Conservation (phyloP, 2,888 invertebrate species). For the Sclerodermus sp. region DNA sequence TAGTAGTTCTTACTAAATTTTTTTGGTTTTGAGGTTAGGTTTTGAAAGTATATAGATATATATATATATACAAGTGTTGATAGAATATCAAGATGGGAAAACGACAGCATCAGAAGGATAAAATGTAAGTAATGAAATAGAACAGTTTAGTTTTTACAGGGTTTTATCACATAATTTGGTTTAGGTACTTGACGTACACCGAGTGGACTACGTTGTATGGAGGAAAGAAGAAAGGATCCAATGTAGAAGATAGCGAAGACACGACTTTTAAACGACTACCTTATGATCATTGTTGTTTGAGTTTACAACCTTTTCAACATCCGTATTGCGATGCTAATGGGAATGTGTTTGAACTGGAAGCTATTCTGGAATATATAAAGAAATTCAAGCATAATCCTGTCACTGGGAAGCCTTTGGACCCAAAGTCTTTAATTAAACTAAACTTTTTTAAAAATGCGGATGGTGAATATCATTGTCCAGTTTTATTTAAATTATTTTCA, state of each 20-base stretch:
- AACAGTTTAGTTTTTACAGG: background rate
- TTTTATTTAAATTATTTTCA: conserved; percentile 88
- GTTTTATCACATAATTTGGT: background rate
- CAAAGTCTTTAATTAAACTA: conserved; percentile 80
- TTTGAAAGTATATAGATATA: too few relatives aligned
- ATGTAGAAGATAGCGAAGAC: conserved; percentile 71
- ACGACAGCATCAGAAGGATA: conserved; percentile 91
- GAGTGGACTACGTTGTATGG: conserved; percentile 91
- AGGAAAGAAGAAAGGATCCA: conserved; percentile 69
- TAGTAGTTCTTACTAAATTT: background rate
- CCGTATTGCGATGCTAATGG: conserved; percentile 91
- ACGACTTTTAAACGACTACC: conserved; percentile 89
- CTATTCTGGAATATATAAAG: conserved; percentile 83
- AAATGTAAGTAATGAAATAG: conserved; percentile 80
- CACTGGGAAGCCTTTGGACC: conserved; percentile 83
- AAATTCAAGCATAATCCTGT: conserved; percentile 93
- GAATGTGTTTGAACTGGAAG: conserved; percentile 89
- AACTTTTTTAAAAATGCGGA: conserved; percentile 86
- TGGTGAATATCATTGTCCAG: conserved; percentile 88
- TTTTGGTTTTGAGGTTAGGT: background rate
- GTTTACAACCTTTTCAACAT: conserved; percentile 87
- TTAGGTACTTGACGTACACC: conserved; percentile 81
- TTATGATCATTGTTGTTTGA: conserved; percentile 89
- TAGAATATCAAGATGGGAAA: conserved; percentile 72
- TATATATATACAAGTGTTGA: too few relatives aligned